A percentile compares a stretch with the other conserved stretches of the same genome.
Evolutionary conservation across 2,113 vertebrate genomes (phyloP).

Genomic region (Numenius arquata): DNA sequence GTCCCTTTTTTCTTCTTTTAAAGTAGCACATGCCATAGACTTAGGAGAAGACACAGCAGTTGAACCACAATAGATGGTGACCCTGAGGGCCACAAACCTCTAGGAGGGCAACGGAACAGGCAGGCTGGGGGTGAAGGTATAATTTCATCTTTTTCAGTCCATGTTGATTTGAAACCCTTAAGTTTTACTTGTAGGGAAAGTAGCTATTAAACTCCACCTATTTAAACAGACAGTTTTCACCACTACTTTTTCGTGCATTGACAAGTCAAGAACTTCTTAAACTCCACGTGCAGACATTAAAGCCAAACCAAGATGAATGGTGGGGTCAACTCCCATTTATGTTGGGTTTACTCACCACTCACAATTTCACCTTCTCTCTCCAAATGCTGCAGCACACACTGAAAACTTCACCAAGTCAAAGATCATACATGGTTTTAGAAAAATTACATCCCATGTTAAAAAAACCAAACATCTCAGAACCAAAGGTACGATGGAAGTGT

Average conservation of each 20-base stretch:
- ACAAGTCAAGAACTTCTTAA: background rate
- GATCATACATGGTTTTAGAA: background rate
- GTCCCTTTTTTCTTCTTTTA: background rate
- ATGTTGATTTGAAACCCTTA: background rate
- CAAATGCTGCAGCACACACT: background rate
- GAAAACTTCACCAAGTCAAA: background rate
- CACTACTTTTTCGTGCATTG: background rate
- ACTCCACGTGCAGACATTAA: rapidly evolving
- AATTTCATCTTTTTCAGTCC: background rate
- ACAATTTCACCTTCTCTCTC: background rate
- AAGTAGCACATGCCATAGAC: background rate
- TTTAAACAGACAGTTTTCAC: background rate
- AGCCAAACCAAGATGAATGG: background rate
- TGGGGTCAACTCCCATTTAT: rapidly evolving
- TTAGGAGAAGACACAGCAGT: background rate
- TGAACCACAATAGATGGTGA: background rate
- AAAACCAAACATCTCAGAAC: background rate
- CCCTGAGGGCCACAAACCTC: background rate
- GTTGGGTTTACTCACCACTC: background rate
- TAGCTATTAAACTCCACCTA: background rate
- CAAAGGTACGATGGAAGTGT: background rate
- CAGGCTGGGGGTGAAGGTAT: background rate
- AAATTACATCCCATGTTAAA: background rate
- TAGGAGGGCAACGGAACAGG: background rate
- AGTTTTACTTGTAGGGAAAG: background rate